phyloP scores from a whole-genome alignment of 64 coral and sea anemone genomes.

The Dendrophyllia cribrosa region DNA sequence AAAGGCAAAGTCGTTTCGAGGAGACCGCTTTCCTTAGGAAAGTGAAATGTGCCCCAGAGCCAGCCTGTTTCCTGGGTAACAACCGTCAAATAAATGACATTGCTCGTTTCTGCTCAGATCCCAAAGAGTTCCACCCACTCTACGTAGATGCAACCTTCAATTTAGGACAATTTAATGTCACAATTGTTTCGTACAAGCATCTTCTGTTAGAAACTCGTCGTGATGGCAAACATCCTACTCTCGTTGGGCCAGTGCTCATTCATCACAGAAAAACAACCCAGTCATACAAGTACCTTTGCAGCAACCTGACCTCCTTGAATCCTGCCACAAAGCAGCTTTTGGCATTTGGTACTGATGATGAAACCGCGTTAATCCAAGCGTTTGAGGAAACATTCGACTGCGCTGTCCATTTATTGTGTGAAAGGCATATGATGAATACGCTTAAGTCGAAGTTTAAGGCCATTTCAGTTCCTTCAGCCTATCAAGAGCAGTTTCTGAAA shows the following conservation, averaged over 20 bases:
- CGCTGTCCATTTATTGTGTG: not conserved
- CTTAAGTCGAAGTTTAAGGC: not conserved
- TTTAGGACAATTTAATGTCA: constrained; percentile 67
- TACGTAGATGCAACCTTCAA: constrained; percentile 61
- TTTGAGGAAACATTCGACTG: not conserved
- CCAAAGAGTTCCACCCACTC: constrained; percentile 25
- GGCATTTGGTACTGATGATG: not conserved
- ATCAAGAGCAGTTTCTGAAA: not conserved
- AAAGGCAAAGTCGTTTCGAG: constrained; percentile 35
- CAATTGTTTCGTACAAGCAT: constrained; percentile 54
- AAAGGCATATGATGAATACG: not conserved
- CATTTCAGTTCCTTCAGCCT: not conserved
- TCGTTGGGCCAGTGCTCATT: constrained; percentile 59
- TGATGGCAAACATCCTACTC: constrained; percentile 33
- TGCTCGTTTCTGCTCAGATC: constrained; percentile 41
- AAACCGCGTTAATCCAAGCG: not conserved
- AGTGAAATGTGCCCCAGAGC: constrained; percentile 53
- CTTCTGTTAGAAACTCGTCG: constrained; percentile 42
- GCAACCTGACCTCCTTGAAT: constrained; percentile 18
- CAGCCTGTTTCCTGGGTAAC: constrained; percentile 41
- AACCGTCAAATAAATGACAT: constrained; percentile 51
- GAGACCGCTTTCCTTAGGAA: constrained; percentile 35
- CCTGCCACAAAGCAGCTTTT: not conserved
- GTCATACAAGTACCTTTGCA: constrained; percentile 46
- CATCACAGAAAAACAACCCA: constrained; percentile 51